phyloP scores from a whole-genome alignment of 2,797 vertebrate species.

The Adelosebastes latens region DNA sequence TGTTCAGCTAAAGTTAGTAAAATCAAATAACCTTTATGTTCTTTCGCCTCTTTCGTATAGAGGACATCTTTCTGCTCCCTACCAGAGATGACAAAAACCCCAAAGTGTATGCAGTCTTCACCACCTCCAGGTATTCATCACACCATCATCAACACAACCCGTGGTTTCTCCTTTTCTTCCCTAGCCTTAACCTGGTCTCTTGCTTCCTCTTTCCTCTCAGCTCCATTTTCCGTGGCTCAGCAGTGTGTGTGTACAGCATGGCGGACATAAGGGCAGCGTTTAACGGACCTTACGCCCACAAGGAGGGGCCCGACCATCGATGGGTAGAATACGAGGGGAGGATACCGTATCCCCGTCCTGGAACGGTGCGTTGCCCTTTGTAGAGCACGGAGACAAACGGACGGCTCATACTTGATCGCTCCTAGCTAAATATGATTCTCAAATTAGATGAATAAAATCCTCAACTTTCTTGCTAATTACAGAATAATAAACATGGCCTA shows the following conservation, averaged over 20 bases:
- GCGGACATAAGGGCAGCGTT: conserved; percentile 94
- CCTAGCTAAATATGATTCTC: not conserved
- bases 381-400: not conserved
- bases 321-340: conserved; percentile 97
- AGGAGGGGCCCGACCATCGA: conserved; percentile 94
- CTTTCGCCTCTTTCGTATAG: conserved; percentile 72
- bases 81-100: conserved; percentile 95
- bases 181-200: not conserved
- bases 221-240: conserved; percentile 96
- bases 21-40: not conserved
- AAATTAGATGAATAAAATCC: not conserved
- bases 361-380: conserved; percentile 87
- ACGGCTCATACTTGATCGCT: not conserved
- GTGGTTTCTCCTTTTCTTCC: not conserved
- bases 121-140: conserved; percentile 91
- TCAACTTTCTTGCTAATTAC: conserved; percentile 14
- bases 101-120: conserved; percentile 94
- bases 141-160: not conserved
- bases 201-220: conserved; percentile 72
- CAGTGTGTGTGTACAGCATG: conserved; percentile 97
- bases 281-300: conserved; percentile 96
- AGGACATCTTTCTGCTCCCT: conserved; percentile 95
- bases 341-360: conserved; percentile 95
- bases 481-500: conserved; percentile 49
- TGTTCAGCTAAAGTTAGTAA: not conserved